Evolutionary conservation across 2,888 invertebrate species (phyloP).

Genomic region (Idaea biselata): DNA sequence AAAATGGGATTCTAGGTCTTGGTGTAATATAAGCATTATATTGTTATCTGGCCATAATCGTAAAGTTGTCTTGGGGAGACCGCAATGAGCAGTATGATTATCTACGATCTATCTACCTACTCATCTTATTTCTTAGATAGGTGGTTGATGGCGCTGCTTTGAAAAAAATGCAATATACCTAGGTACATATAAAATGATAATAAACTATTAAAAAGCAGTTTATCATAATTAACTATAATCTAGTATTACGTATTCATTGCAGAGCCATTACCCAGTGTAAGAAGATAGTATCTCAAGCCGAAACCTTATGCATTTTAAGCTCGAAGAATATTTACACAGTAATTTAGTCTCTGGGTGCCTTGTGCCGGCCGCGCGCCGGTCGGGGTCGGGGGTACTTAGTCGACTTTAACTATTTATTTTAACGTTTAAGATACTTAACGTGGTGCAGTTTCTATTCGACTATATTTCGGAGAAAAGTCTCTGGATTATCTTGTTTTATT

Average conservation of each 20-base stretch:
- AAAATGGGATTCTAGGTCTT: no score
- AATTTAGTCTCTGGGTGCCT: background rate
- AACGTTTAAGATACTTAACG: background rate
- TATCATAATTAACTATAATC: background rate
- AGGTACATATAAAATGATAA: no score
- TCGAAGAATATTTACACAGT: background rate
- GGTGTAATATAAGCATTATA: no score
- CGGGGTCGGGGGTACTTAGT: background rate
- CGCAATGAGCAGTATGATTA: no score
- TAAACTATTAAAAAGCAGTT: no score
- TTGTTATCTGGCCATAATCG: no score
- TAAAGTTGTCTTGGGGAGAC: no score
- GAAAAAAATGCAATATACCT: no score
- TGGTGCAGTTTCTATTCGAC: background rate
- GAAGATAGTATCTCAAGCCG: background rate
- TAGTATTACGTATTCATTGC: background rate
- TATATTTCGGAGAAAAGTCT: background rate
- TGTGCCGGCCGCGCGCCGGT: background rate
- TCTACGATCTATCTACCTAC: no score
- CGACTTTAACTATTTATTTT: background rate
- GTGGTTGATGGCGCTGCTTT: no score
- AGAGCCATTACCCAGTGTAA: background rate
- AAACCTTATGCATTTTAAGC: background rate
- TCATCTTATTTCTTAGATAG: no score
- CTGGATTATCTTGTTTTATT: background rate